These are phyloP conservation scores for Phrynocephalus guinanensis DNA, from an alignment of 2,797 vertebrate genomes.

Conservation along the genomic window DNA sequence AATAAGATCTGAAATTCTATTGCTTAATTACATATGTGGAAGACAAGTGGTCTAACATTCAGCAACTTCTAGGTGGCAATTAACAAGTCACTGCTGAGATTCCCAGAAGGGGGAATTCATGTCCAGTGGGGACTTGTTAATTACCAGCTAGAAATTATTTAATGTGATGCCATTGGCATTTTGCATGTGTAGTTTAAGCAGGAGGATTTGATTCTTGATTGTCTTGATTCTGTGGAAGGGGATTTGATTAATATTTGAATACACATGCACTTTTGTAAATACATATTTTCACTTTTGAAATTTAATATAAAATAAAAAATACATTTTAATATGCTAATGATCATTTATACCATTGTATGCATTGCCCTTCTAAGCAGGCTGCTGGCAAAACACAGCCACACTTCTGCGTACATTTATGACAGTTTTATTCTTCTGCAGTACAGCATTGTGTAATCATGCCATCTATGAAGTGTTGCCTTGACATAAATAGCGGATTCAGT, in stretches of 20 bases:
- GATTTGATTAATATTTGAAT: no score
- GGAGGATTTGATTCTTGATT: no score
- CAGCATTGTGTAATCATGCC: not conserved
- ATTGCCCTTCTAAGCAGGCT: not conserved
- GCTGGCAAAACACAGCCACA: not conserved
- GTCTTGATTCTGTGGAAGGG: not conserved
- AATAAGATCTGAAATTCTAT: no score
- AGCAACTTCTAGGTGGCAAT: no score
- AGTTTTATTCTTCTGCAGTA: not conserved
- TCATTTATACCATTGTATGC: not conserved
- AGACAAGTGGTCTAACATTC: no score
- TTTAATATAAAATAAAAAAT: not conserved
- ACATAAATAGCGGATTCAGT: not conserved
- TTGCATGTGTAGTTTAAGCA: no score
- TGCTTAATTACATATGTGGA: no score
- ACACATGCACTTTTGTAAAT: not conserved
- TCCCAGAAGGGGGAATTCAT: no score
- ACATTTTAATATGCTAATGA: not conserved
- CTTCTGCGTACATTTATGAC: not conserved
- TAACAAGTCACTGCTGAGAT: no score
- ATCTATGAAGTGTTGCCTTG: not conserved
- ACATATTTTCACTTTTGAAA: slow-evolving; percentile 8
- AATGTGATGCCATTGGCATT: no score
- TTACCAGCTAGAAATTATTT: no score
- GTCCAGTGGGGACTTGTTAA: no score